Conservation (phyloP, 1,140 invertebrate genomes). For the Bombus balteatus region DNA sequence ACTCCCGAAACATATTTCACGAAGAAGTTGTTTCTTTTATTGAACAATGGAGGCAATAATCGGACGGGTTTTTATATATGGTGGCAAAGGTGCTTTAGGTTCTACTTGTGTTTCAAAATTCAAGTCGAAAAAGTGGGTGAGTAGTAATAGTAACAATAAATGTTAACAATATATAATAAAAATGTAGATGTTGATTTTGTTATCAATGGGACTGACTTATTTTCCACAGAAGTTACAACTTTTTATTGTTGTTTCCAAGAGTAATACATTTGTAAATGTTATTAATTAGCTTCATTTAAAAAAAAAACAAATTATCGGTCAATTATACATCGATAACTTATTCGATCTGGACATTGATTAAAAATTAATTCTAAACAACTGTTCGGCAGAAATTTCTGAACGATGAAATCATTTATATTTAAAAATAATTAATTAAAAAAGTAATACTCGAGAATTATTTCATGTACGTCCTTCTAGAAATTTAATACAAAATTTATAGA, state of each 20-base stretch:
- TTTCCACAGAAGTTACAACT: neutral
- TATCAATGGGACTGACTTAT: neutral
- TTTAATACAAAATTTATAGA: neutral
- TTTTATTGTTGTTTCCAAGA: neutral
- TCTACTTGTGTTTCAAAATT: slow-evolving; percentile 93
- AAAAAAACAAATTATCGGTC: neutral
- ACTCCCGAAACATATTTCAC: slow-evolving; percentile 38
- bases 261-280: neutral
- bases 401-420: neutral
- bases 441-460: neutral
- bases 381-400: neutral
- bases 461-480: neutral
- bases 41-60: slow-evolving; percentile 73
- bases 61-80: slow-evolving; percentile 94
- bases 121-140: slow-evolving; percentile 94
- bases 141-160: slow-evolving; percentile 65
- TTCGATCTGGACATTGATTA: neutral
- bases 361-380: neutral
- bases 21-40: slow-evolving; percentile 63
- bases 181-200: neutral
- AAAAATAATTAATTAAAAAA: neutral
- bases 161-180: neutral
- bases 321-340: neutral
- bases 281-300: neutral
- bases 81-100: slow-evolving; percentile 97